Conservation (phyloP, 2,113 vertebrate species). For the Phylloscopus whistleri region DNA sequence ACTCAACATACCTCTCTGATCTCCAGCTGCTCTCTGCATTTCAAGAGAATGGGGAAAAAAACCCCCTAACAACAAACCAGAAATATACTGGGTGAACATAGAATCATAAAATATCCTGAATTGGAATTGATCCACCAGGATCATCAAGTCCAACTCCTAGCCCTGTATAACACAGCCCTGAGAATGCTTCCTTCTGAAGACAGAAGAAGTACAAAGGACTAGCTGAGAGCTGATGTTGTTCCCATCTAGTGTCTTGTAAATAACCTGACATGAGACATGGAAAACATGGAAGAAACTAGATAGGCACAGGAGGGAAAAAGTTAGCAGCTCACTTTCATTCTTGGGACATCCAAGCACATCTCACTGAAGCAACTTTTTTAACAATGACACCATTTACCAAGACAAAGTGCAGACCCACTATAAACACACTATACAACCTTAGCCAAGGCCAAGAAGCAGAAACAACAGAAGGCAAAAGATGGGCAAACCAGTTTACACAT, state of each 20-base stretch:
- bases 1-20: not conserved
- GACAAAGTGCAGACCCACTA: not conserved
- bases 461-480: not conserved
- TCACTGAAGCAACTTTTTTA: not conserved
- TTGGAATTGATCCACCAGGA: not conserved
- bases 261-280: not conserved
- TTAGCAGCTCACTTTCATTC: constrained; percentile 55
- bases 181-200: not conserved
- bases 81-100: not conserved
- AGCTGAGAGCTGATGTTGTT: not conserved
- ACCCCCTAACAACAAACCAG: not conserved
- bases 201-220: not conserved
- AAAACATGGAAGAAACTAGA: not conserved
- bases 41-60: not conserved
- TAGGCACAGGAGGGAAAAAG: constrained; percentile 6
- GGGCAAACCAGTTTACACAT: not conserved
- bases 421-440: not conserved
- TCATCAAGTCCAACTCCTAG: not conserved
- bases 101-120: not conserved
- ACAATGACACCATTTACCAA: not conserved
- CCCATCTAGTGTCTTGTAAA: not conserved
- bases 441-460: not conserved
- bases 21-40: not conserved
- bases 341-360: constrained; percentile 21
- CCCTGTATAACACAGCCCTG: not conserved